A percentile compares a stretch with the other conserved stretches of the same genome.
Conservation (phyloP, 1,140 invertebrate genomes). For the Rhagoletis zephyria region DNA sequence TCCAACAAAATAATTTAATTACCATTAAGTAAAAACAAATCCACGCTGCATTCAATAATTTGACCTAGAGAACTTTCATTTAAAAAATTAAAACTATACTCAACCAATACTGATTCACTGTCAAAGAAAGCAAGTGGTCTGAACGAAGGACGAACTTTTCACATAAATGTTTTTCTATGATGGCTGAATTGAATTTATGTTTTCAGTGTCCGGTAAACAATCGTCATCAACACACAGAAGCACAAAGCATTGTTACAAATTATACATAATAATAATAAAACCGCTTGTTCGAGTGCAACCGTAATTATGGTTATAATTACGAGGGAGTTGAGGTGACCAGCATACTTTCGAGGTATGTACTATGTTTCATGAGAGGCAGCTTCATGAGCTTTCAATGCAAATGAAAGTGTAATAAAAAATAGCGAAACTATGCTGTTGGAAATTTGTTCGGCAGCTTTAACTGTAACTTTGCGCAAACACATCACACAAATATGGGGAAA, state of each 20-base stretch:
- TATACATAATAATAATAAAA: slow-evolving; percentile 28
- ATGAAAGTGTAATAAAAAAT: slow-evolving; percentile 30
- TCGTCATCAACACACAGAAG: not conserved
- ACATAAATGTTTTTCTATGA: slow-evolving; percentile 45
- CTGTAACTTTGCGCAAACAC: not conserved
- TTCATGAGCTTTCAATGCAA: slow-evolving; percentile 13
- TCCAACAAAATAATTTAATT: no score
- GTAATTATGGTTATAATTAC: not conserved
- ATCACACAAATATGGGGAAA: no score
- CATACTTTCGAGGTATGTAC: not conserved
- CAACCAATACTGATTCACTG: no score
- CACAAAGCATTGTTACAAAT: not conserved
- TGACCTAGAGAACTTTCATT: no score
- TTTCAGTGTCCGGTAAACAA: slow-evolving; percentile 45
- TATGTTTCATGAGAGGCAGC: not conserved
- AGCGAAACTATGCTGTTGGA: slow-evolving; percentile 9
- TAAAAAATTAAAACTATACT: no score
- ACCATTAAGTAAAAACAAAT: no score
- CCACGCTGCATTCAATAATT: no score
- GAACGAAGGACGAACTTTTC: slow-evolving; percentile 24
- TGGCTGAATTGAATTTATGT: not conserved
- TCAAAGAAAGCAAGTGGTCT: not conserved
- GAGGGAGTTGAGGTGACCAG: slow-evolving; percentile 2
- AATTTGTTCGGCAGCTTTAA: slow-evolving; percentile 36
- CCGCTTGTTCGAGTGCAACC: not conserved